Conservation (phyloP, 1,140 invertebrate genomes). For the Tigriopus japonicus region DNA sequence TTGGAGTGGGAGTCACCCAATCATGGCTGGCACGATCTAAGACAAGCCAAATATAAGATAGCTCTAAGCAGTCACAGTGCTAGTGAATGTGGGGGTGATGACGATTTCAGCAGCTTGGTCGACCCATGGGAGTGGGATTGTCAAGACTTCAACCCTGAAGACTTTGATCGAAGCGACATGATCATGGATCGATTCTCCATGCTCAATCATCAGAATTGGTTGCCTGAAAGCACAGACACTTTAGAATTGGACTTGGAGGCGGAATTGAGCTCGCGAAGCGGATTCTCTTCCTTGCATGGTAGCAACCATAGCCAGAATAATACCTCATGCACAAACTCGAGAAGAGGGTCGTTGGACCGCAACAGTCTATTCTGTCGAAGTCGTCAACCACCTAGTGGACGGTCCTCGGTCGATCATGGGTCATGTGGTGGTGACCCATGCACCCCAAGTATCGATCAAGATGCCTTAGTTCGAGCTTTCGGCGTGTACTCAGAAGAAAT, state of each 20-base stretch:
- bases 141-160: background rate
- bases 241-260: background rate
- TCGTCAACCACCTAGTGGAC: no score
- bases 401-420: no score
- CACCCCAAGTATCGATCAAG: no score
- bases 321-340: no score
- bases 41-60: background rate
- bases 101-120: no score
- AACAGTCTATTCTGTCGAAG: no score
- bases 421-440: no score
- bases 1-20: background rate
- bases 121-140: background rate
- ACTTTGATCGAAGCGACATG: background rate
- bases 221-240: background rate
- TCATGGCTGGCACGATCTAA: background rate
- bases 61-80: background rate
- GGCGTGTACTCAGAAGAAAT: no score
- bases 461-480: no score
- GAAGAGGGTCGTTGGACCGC: no score
- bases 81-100: background rate
- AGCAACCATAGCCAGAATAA: no score
- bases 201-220: background rate
- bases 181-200: background rate
- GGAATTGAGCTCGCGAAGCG: background rate
- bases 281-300: no score